Conservation (phyloP, 2,888 invertebrate genomes). For the Branchipolynoe longqiensis region DNA sequence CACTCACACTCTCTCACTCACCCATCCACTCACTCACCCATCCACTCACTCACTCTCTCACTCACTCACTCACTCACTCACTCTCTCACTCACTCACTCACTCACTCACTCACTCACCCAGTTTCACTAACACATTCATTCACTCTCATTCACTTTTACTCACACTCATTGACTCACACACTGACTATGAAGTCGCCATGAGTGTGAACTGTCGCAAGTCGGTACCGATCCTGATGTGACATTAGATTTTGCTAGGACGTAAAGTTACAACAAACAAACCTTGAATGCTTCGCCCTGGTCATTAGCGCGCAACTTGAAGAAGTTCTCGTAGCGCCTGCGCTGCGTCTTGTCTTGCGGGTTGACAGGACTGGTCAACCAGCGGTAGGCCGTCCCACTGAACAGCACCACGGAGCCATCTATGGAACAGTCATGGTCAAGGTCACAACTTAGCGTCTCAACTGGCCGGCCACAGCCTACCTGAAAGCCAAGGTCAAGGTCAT, state of each 20-base stretch:
- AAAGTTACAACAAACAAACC: not conserved
- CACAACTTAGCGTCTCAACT: too few species aligned
- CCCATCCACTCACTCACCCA: too few species aligned
- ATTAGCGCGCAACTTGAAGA: not conserved
- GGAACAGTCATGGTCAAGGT: too few species aligned
- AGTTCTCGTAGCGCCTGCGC: not conserved
- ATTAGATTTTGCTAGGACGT: not conserved
- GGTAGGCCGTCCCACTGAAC: conserved; percentile 1
- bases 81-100: too few species aligned
- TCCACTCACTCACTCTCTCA: too few species aligned
- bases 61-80: too few species aligned
- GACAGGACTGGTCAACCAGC: not conserved
- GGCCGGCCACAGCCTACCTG: not conserved
- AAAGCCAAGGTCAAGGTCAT: not conserved
- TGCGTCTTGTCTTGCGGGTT: not conserved
- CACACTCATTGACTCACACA: not conserved
- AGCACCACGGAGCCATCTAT: not conserved
- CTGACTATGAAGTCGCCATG: not conserved
- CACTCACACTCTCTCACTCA: too few species aligned
- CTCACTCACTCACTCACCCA: too few species aligned
- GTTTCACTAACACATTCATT: not conserved
- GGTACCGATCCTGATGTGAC: too few species aligned
- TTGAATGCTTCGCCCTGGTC: not conserved
- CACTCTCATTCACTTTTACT: not conserved
- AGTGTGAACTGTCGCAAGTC: too few species aligned